Percentiles rank a stretch among this genome's conserved stretches.
Evolutionary conservation across 2,888 invertebrate genomes (phyloP).

Genomic region (Sinhomidia bicolor): DNA sequence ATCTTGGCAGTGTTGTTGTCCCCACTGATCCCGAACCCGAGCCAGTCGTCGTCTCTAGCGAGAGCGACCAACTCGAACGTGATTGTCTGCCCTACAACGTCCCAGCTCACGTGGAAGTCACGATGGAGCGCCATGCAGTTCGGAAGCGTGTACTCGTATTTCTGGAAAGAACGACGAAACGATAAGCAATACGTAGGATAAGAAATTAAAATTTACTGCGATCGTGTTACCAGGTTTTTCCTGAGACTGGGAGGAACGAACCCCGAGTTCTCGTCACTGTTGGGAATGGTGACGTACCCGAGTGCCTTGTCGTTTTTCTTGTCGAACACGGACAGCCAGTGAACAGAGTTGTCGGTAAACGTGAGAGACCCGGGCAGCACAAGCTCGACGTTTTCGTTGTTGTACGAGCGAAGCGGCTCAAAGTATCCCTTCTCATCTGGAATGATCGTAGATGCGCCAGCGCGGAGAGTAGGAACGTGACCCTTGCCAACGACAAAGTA

Average conservation of each 20-base stretch:
- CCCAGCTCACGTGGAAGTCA: conserved; percentile 93
- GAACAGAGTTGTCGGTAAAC: conserved; percentile 87
- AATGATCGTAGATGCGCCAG: conserved; percentile 88
- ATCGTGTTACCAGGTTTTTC: conserved; percentile 83
- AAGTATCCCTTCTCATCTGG: conserved; percentile 94
- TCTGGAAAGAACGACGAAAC: too few species aligned
- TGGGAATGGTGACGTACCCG: conserved; percentile 76
- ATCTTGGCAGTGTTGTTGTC: conserved; percentile 87
- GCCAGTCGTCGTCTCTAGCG: conserved; percentile 89
- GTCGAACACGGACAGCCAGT: conserved; percentile 90
- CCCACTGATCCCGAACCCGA: conserved; percentile 95
- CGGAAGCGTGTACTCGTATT: conserved; percentile 85
- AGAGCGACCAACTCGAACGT: conserved; percentile 92
- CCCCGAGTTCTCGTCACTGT: conserved; percentile 59
- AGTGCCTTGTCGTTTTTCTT: conserved; percentile 72
- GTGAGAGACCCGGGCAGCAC: conserved; percentile 91
- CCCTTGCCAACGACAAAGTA: conserved; percentile 95
- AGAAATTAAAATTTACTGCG: too few species aligned
- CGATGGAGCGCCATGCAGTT: conserved; percentile 93
- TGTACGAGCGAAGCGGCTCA: conserved; percentile 89
- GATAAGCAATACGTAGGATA: too few species aligned
- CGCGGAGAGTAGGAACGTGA: conserved; percentile 87
- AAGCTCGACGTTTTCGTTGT: conserved; percentile 88
- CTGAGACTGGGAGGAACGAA: conserved; percentile 91
- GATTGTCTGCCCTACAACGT: conserved; percentile 93